phyloP scores from a whole-genome alignment of 2,888 invertebrate species.

The Vanessa cardui region DNA sequence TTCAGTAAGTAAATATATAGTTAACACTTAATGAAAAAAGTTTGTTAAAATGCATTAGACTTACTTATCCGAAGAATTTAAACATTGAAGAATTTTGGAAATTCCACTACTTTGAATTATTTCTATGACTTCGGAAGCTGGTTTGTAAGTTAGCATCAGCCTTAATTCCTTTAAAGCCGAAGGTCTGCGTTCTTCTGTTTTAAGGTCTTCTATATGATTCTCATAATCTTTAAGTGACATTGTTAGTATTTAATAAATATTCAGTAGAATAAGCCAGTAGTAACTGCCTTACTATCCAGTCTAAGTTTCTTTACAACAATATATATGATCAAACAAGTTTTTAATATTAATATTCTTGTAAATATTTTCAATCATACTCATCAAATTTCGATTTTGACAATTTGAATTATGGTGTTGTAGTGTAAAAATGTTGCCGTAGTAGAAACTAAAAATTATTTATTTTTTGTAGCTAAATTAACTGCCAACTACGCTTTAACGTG shows the following conservation, averaged over 20 bases:
- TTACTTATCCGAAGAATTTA: constrained; percentile 77
- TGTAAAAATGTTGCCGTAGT: neutral
- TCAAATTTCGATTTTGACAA: constrained; percentile 19
- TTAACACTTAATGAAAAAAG: neutral
- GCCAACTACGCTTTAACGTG: too few species aligned
- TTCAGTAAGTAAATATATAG: neutral
- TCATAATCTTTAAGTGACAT: constrained; percentile 58
- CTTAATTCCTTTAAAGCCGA: constrained; percentile 66
- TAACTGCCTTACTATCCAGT: too few species aligned
- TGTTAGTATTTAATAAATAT: constrained; percentile 23
- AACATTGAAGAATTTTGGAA: constrained; percentile 84
- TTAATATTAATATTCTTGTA: neutral
- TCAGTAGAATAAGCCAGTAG: too few species aligned
- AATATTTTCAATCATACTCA: neutral
- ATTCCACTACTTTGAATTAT: constrained; percentile 74
- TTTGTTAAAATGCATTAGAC: constrained; percentile 34
- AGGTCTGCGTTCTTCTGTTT: constrained; percentile 59
- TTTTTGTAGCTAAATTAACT: too few species aligned
- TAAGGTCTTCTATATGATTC: constrained; percentile 56
- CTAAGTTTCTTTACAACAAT: neutral
- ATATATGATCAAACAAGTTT: neutral
- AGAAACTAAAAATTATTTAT: too few species aligned
- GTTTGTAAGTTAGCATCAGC: constrained; percentile 60
- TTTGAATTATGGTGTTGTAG: neutral
- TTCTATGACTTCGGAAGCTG: constrained; percentile 55